These are phyloP conservation scores for Lomographa bimaculata DNA, from an alignment of 2,888 invertebrate genomes.

Conservation along the genomic window DNA sequence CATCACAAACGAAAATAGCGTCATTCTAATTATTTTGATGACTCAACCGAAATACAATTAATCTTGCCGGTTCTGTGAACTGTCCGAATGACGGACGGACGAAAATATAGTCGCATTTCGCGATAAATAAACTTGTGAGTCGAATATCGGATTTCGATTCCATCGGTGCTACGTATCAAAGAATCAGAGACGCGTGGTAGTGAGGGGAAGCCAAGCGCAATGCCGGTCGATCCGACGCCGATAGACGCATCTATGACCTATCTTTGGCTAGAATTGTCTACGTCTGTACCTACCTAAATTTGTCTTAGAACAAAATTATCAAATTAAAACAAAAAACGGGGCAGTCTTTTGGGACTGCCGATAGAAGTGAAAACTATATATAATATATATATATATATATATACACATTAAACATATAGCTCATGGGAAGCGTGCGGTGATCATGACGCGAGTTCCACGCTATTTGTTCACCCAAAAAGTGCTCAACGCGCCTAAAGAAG, in stretches of 20 bases:
- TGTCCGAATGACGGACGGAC: constrained; percentile 81
- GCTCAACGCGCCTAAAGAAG: too few species aligned
- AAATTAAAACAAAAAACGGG: too few species aligned
- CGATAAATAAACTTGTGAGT: constrained; percentile 78
- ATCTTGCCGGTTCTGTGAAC: constrained; percentile 82
- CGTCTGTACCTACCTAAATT: constrained; percentile 3
- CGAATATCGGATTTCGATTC: constrained; percentile 82
- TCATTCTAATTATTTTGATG: constrained; percentile 84
- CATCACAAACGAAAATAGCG: constrained; percentile 82
- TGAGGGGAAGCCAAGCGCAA: constrained; percentile 61
- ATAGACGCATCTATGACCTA: constrained; percentile 16
- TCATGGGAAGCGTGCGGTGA: too few species aligned
- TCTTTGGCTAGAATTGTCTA: constrained; percentile 9
- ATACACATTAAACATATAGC: too few species aligned
- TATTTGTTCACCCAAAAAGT: too few species aligned
- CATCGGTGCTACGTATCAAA: constrained; percentile 81
- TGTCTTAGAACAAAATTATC: background rate
- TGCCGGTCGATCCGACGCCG: constrained; percentile 46
- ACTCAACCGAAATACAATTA: constrained; percentile 83
- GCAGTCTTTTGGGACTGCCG: too few species aligned
- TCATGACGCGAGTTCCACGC: too few species aligned
- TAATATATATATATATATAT: too few species aligned
- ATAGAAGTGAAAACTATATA: too few species aligned
- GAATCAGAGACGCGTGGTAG: constrained; percentile 67
- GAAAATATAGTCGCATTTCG: constrained; percentile 81